Conservation (phyloP, 2,888 invertebrate genomes). For the Mylabris sibirica region DNA sequence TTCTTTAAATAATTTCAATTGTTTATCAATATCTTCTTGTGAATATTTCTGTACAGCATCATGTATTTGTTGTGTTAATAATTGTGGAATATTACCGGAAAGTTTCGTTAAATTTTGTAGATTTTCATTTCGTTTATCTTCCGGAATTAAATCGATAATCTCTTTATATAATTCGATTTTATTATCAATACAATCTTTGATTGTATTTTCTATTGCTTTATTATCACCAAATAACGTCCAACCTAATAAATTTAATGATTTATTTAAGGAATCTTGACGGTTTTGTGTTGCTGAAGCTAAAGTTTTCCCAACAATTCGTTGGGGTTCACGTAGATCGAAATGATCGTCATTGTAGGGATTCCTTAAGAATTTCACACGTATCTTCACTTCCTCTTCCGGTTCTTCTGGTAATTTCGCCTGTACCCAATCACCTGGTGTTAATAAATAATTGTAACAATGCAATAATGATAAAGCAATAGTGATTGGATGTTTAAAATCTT, state of each 20-base stretch:
- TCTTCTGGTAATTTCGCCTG: conserved; percentile 55
- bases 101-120: conserved; percentile 43
- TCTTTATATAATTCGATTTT: conserved; percentile 55
- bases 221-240: conserved; percentile 56
- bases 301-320: conserved; percentile 83
- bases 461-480: conserved; percentile 74
- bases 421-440: conserved; percentile 63
- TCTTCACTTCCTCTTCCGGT: conserved; percentile 61
- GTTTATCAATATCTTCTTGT: conserved; percentile 67
- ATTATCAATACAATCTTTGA: conserved; percentile 50
- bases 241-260: conserved; percentile 60
- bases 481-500: conserved; percentile 79
- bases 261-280: conserved; percentile 63
- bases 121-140: conserved; percentile 49
- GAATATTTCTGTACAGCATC: conserved; percentile 66
- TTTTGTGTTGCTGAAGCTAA: conserved; percentile 67
- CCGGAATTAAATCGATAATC: conserved; percentile 58
- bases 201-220: conserved; percentile 51
- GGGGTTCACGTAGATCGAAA: conserved; percentile 80
- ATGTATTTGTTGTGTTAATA: conserved; percentile 58
- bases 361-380: conserved; percentile 77
- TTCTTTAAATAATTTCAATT: conserved; percentile 66
- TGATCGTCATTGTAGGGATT: conserved; percentile 90
- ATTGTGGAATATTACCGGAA: conserved; percentile 55
- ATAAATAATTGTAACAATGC: conserved; percentile 77